Percentiles rank a stretch among this genome's conserved stretches.
phyloP scores from a whole-genome alignment of 1,140 invertebrate species.

The Bombus haemorrhoidalis region DNA sequence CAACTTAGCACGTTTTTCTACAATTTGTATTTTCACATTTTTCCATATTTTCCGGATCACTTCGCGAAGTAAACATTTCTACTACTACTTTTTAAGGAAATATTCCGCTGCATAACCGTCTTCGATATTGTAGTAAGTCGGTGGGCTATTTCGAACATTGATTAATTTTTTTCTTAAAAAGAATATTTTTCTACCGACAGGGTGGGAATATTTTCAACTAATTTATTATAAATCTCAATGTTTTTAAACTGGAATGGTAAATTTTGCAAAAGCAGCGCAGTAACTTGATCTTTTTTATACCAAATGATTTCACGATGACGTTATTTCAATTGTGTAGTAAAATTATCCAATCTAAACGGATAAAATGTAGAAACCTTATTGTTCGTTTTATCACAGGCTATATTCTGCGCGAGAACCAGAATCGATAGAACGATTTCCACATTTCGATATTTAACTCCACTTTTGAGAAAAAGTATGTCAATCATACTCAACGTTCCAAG shows the following conservation, averaged over 20 bases:
- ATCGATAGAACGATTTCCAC: background rate
- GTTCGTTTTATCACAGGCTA: background rate
- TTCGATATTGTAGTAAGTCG: no score
- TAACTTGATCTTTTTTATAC: background rate
- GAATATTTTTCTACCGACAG: no score
- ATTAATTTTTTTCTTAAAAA: no score
- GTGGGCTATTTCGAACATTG: no score
- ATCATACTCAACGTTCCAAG: slow-evolving; percentile 2
- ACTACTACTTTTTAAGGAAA: no score
- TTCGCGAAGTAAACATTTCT: no score
- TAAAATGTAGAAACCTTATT: background rate
- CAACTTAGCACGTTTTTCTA: no score
- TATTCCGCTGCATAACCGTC: no score
- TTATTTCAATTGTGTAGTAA: background rate
- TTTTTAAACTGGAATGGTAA: background rate
- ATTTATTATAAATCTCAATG: no score
- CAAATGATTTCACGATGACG: background rate
- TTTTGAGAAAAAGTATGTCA: slow-evolving; percentile 7
- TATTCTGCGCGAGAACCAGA: background rate
- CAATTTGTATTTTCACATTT: no score
- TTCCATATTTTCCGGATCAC: no score
- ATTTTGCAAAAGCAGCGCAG: background rate
- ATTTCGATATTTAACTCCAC: slow-evolving; percentile 7
- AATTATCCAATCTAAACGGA: background rate
- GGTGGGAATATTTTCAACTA: no score